Base-by-base conservation (phyloP, 1,140 invertebrate genomes). In the Drosophila yakuba region DNA sequence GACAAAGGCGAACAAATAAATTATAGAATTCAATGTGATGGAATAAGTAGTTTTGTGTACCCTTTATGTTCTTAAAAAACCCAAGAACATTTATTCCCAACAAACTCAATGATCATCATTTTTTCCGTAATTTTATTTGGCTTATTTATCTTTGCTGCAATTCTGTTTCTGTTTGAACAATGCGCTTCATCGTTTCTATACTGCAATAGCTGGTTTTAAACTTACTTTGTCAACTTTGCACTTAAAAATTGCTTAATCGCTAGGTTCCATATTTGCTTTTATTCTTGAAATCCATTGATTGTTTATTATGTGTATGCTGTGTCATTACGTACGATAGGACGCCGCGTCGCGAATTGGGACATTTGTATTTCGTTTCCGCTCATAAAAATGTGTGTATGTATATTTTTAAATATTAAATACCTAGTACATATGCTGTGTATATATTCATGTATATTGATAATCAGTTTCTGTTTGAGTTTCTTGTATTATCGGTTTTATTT, bases 141-240 rank as follows among this genome's bases (percentile, higher is more conserved):
- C 83, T 89, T 77, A 85, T 86, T 86, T 75, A 83, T 83, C 60
- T 88, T 88, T 86, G 79, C 82, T 88, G 69, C 79, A 78, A 76
- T 78, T 71, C 41, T 66, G 17, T 54, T 74, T 20, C 35, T 54
- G 60, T 77, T 80, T 85, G 88, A 76, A 89, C 76, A 88, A 71
- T 83, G 68, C 60, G 63, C 44, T 71, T 77, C 59, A 50, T 59
- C 67, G 48, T 69, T 23, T 77, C 59, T 55, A 73, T 83, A 89
- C 89, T 88, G 79, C 75, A 73, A 45, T 83, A 66, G 52, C 75
- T 79, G 54, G 55, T 67, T 36, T 41, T 63, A 51, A 51, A 57
- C 20, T 50, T 78, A 71, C 28, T 50, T 44, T 50, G 64, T 48
- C 10, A 36, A 43, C 50, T 55, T 74, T 88, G 66, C 79, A 77